phyloP scores from a whole-genome alignment of 2,113 vertebrate species.

The Ceyx cyanopectus region DNA sequence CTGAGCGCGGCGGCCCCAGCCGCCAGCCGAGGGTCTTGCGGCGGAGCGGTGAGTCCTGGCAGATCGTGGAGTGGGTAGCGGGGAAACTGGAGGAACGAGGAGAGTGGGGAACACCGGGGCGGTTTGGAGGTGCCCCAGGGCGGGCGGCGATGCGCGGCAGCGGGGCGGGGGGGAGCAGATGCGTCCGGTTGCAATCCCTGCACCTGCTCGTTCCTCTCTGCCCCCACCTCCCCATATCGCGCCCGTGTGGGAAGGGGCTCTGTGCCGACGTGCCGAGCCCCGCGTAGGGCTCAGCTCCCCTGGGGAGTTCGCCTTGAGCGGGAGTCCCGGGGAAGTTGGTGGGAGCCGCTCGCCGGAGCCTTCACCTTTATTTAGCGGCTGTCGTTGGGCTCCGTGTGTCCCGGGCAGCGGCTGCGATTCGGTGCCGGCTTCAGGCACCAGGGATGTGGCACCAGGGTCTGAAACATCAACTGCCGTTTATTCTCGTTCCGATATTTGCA shows the following conservation, averaged over 20 bases:
- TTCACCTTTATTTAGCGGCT: neutral
- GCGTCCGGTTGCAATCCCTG: neutral
- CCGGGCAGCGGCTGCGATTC: neutral
- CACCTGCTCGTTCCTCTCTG: constrained; percentile 15
- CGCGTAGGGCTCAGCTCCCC: neutral
- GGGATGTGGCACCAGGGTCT: neutral
- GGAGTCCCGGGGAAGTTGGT: neutral
- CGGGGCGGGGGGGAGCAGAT: neutral
- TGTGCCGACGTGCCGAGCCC: neutral
- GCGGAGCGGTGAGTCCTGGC: neutral
- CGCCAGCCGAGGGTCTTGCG: neutral
- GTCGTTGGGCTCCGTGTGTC: neutral
- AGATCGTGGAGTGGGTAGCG: rapidly evolving
- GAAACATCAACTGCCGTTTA: neutral
- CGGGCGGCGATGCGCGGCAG: neutral
- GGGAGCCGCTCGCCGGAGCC: neutral
- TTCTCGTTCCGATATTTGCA: neutral
- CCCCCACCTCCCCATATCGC: neutral
- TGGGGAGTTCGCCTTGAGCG: neutral
- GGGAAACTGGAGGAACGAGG: neutral
- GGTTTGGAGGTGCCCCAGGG: neutral
- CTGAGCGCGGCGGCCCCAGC: neutral
- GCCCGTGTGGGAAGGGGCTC: neutral
- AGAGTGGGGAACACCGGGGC: too few species aligned
- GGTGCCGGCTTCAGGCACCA: neutral